A percentile compares a stretch with the other conserved stretches of the same genome.
Conservation (phyloP, 2,113 vertebrate species). For the Origma solitaria region DNA sequence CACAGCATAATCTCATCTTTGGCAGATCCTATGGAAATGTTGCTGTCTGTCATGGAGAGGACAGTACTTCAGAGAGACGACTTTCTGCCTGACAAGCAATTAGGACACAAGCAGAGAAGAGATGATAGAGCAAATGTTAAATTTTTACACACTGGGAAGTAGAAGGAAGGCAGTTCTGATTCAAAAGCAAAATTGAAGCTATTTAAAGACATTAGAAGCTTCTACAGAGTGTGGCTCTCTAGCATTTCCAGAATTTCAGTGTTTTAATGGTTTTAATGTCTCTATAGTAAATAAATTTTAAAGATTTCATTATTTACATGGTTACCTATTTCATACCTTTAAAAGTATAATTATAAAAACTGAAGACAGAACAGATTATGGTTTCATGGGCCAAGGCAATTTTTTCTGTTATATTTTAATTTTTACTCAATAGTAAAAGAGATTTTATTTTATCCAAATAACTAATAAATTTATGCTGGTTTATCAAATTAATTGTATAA, state of each 20-base stretch:
- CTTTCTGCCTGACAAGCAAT: neutral
- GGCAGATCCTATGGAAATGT: constrained; percentile 12
- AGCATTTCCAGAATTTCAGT: neutral
- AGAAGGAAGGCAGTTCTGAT: neutral
- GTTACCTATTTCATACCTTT: neutral
- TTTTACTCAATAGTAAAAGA: neutral
- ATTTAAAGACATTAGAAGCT: neutral
- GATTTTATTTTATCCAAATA: neutral
- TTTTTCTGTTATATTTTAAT: neutral
- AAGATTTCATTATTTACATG: neutral
- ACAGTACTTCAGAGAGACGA: neutral
- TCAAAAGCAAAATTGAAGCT: neutral
- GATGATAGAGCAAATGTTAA: neutral
- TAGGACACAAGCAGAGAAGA: neutral
- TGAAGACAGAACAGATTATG: neutral
- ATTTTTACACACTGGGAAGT: neutral
- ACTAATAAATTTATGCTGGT: neutral
- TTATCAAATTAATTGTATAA: neutral
- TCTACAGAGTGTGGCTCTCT: neutral
- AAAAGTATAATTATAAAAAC: neutral
- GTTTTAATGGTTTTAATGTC: neutral
- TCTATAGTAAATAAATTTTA: neutral
- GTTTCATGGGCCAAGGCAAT: neutral
- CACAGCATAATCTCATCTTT: constrained; percentile 8
- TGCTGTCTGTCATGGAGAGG: neutral